These are phyloP conservation scores for Rapana venosa DNA, from an alignment of 2,888 invertebrate genomes.

Conservation along the genomic window DNA sequence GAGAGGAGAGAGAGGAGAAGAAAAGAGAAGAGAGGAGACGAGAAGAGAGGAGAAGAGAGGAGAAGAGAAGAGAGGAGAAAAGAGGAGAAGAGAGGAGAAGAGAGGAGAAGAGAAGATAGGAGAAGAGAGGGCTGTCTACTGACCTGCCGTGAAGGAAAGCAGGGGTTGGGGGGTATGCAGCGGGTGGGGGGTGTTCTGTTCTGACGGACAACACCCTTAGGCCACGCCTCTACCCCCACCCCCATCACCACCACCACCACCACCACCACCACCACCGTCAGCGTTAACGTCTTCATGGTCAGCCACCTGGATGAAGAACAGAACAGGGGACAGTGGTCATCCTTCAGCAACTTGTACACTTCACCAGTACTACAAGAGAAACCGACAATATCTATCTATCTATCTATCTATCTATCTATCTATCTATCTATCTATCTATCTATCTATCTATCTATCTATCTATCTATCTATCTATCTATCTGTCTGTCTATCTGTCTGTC, in stretches of 20 bases:
- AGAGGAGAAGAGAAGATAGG: not conserved
- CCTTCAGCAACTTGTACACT: no score
- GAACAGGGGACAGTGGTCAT: no score
- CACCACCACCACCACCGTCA: not conserved
- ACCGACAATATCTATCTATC: no score
- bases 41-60: not conserved
- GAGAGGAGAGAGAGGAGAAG: not conserved
- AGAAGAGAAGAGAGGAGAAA: not conserved
- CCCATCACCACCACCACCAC: not conserved
- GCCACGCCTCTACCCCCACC: not conserved
- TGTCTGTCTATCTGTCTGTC: no score
- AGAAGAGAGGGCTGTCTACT: no score
- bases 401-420: no score
- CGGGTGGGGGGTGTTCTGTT: slow-evolving; percentile 39
- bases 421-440: no score
- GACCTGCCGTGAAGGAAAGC: slow-evolving; percentile 38
- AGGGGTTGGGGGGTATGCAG: slow-evolving; percentile 37
- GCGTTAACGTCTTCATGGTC: not conserved
- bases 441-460: no score
- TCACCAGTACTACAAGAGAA: no score
- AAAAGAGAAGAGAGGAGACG: not conserved
- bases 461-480: no score
- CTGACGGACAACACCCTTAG: not conserved
- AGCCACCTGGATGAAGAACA: not conserved
- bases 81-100: not conserved